These are phyloP conservation scores for Hyles euphorbiae DNA, from an alignment of 1,140 invertebrate genomes.

Conservation along the genomic window DNA sequence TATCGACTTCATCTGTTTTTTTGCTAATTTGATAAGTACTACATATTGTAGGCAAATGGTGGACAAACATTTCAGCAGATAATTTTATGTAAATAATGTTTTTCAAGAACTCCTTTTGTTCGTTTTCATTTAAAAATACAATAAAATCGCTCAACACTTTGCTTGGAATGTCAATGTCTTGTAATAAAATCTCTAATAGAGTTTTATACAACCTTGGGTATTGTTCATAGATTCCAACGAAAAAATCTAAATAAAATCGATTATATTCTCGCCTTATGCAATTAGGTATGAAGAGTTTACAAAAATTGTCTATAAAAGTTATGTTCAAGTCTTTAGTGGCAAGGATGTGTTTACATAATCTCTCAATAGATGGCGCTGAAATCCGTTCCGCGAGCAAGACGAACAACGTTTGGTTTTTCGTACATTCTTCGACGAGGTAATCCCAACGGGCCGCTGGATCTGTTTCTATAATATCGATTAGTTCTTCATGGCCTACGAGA, in stretches of 20 bases:
- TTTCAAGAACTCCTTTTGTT: slow-evolving; percentile 27
- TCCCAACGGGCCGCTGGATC: slow-evolving; percentile 21
- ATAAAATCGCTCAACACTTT: slow-evolving; percentile 37
- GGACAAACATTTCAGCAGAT: slow-evolving; percentile 25
- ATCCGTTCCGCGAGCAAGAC: slow-evolving; percentile 20
- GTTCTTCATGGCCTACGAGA: slow-evolving; percentile 14
- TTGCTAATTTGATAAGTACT: slow-evolving; percentile 35
- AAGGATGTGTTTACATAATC: slow-evolving; percentile 28
- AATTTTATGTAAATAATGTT: slow-evolving; percentile 26
- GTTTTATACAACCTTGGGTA: slow-evolving; percentile 21
- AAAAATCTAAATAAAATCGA: slow-evolving; percentile 28
- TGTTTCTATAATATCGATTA: slow-evolving; percentile 9
- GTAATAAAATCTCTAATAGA: slow-evolving; percentile 30
- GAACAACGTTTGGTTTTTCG: slow-evolving; percentile 16
- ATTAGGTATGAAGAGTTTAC: slow-evolving; percentile 25
- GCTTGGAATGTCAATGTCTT: slow-evolving; percentile 25
- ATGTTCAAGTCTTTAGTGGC: slow-evolving; percentile 15
- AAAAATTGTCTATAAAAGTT: slow-evolving; percentile 25
- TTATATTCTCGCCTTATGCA: slow-evolving; percentile 34
- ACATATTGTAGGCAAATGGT: slow-evolving; percentile 36
- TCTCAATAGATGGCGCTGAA: slow-evolving; percentile 21
- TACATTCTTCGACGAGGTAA: slow-evolving; percentile 20
- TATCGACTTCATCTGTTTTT: slow-evolving; percentile 34
- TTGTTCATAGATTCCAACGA: slow-evolving; percentile 24
- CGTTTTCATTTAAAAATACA: slow-evolving; percentile 19